These are phyloP conservation scores for Hermodice carunculata DNA, from an alignment of 2,888 invertebrate genomes.

Conservation along the genomic window DNA sequence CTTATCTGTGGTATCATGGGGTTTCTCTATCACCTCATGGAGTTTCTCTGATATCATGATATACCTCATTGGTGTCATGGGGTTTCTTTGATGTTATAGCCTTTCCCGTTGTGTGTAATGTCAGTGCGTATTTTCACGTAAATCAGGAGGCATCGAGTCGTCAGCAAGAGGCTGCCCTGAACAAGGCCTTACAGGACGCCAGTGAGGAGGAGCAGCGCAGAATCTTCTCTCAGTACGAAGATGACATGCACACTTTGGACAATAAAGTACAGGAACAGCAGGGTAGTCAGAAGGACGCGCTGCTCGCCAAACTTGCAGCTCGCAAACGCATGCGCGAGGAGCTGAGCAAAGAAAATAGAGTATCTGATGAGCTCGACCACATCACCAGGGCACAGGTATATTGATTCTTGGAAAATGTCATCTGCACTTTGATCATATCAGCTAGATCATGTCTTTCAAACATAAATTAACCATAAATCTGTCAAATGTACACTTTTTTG, in stretches of 20 bases:
- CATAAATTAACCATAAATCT: too few species aligned
- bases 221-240: slow-evolving; percentile 52
- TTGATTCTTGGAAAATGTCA: too few species aligned
- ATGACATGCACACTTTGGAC: slow-evolving; percentile 42
- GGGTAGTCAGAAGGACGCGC: slow-evolving; percentile 50
- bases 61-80: too few species aligned
- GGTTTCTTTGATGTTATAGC: too few species aligned
- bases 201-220: slow-evolving; percentile 50
- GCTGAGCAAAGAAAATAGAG: slow-evolving; percentile 56
- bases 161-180: slow-evolving; percentile 45
- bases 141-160: slow-evolving; percentile 42
- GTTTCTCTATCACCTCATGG: too few species aligned
- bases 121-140: neutral
- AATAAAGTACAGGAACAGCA: slow-evolving; percentile 32
- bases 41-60: too few species aligned
- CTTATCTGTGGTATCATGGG: too few species aligned
- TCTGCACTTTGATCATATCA: too few species aligned
- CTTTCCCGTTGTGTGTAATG: too few species aligned
- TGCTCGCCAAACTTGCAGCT: slow-evolving; percentile 61
- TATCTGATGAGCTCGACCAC: slow-evolving; percentile 58
- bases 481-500: too few species aligned
- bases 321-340: slow-evolving; percentile 64
- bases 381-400: slow-evolving; percentile 58
- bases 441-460: too few species aligned
- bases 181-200: slow-evolving; percentile 47